A percentile compares a stretch with the other conserved stretches of the same genome.
Evolutionary conservation across 2,113 vertebrate species (phyloP).

Genomic region (Polypterus bichir): DNA sequence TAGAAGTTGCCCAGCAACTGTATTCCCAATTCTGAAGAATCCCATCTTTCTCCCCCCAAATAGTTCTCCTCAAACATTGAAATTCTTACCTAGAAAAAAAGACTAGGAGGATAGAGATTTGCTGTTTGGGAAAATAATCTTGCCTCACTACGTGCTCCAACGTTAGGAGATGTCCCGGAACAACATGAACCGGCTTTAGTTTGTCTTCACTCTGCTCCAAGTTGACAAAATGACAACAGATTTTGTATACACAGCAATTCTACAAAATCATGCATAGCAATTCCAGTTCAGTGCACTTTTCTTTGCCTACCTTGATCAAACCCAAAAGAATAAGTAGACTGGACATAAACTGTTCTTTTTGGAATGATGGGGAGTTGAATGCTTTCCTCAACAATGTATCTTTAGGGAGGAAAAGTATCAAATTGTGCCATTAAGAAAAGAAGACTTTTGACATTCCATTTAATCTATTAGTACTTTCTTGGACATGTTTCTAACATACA

Average conservation of each 20-base stretch:
- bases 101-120: conserved; percentile 63
- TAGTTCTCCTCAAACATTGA: conserved; percentile 33
- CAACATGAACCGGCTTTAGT: conserved; percentile 66
- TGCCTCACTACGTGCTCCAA: conserved; percentile 82
- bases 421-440: background rate
- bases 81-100: conserved; percentile 84
- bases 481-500: background rate
- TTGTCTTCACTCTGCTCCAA: conserved; percentile 79
- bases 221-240: too few relatives aligned
- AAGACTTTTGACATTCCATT: background rate
- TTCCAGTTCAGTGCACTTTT: background rate
- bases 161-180: conserved; percentile 73
- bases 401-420: conserved; percentile 24
- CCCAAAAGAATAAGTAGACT: conserved; percentile 77
- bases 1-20: background rate
- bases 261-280: too few relatives aligned
- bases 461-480: background rate
- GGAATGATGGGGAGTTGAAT: conserved; percentile 62
- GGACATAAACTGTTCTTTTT: conserved; percentile 70
- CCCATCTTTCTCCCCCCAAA: background rate
- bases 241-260: too few relatives aligned
- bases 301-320: conserved; percentile 70
- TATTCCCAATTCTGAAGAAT: background rate
- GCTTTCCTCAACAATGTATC: conserved; percentile 79
- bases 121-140: conserved; percentile 81